Conservation (phyloP, 30 jellyfish, hydroid and myxozoan genomes). For the Morbakka virulenta region DNA sequence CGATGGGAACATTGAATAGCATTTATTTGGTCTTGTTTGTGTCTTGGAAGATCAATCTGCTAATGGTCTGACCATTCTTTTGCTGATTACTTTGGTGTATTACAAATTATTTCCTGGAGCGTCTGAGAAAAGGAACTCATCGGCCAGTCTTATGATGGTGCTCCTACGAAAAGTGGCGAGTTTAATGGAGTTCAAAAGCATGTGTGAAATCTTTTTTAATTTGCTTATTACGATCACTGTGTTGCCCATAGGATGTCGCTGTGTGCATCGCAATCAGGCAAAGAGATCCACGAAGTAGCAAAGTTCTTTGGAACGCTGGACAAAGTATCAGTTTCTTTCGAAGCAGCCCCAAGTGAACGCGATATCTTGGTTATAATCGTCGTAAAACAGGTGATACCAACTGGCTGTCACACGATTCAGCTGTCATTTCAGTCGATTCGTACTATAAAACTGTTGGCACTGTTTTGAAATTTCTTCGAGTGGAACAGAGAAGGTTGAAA, state of each 20-base stretch:
- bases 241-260: conserved; percentile 37
- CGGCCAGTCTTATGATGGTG: conserved; percentile 48
- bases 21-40: conserved; percentile 15
- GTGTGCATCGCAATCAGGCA: conserved; percentile 37
- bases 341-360: conserved; percentile 39
- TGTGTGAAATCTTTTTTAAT: conserved; percentile 11
- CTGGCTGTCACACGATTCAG: conserved; percentile 40
- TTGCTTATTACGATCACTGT: conserved; percentile 27
- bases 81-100: conserved; percentile 4
- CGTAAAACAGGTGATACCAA: conserved; percentile 36
- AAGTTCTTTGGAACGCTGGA: conserved; percentile 36
- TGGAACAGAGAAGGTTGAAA: conserved; percentile 7
- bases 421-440: conserved; percentile 18
- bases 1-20: conserved; percentile 28
- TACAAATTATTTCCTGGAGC: conserved; percentile 19
- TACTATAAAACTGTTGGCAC: conserved; percentile 29
- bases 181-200: conserved; percentile 41
- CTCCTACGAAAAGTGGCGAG: conserved; percentile 46
- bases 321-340: conserved; percentile 16
- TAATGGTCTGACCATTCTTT: conserved; percentile 19
- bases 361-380: conserved; percentile 19
- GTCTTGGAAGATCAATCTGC: conserved; percentile 38
- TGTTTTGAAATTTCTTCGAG: neutral
- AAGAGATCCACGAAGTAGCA: conserved; percentile 18
- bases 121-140: neutral